Conservation (phyloP, 2,797 vertebrate species). For the Pyrocephalus nanus region DNA sequence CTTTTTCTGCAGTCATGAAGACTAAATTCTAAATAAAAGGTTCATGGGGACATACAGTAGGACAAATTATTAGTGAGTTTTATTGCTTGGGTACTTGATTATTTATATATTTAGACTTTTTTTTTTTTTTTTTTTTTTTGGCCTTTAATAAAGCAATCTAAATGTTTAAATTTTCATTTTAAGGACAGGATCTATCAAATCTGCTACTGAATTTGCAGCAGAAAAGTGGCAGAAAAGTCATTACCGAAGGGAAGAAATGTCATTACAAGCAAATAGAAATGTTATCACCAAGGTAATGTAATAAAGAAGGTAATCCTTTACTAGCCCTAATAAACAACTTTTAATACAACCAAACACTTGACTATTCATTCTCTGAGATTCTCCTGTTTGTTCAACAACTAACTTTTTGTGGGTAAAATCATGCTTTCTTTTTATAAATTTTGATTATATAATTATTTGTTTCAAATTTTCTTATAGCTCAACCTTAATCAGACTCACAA, state of each 20-base stretch:
- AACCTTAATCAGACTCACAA: not conserved
- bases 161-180: not conserved
- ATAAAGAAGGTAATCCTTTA: not conserved
- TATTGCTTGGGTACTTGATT: not conserved
- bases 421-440: not conserved
- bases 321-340: not conserved
- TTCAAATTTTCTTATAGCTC: not conserved
- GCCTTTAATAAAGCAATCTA: not conserved
- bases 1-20: not conserved
- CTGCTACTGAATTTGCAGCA: not conserved
- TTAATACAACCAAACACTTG: not conserved
- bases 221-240: not conserved
- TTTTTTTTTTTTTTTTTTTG: not conserved
- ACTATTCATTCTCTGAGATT: not conserved
- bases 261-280: not conserved
- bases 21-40: not conserved
- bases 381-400: not conserved
- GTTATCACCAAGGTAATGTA: not conserved
- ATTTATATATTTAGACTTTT: not conserved
- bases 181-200: not conserved
- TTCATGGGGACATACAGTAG: accelerated
- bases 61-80: not conserved
- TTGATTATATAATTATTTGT: not conserved
- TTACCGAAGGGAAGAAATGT: not conserved
- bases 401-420: not conserved